These are phyloP conservation scores for Drosophila insularis DNA, from an alignment of 1,140 invertebrate genomes.

Conservation along the genomic window DNA sequence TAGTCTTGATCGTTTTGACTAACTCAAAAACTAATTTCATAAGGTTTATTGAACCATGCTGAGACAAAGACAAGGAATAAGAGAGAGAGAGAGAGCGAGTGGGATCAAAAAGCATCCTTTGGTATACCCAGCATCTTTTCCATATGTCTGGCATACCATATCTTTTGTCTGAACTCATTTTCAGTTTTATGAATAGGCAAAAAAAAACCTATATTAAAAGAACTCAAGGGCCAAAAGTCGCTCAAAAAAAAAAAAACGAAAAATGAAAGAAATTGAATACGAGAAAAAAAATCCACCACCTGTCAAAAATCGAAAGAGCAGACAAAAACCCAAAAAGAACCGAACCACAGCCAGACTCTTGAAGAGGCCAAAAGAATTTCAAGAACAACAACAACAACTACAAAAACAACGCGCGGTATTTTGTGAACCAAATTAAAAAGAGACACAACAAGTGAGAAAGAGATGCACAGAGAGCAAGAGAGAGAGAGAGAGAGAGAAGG, in stretches of 20 bases:
- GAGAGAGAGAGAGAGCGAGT: background rate
- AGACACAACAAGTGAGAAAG: slow-evolving; percentile 44
- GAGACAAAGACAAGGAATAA: slow-evolving; percentile 12
- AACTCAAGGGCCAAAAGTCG: slow-evolving; percentile 73
- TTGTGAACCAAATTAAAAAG: slow-evolving; percentile 80
- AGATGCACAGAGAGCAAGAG: slow-evolving; percentile 5
- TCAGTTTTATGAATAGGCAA: slow-evolving; percentile 79
- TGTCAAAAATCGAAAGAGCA: slow-evolving; percentile 78
- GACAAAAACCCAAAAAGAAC: slow-evolving; percentile 34
- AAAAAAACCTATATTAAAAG: slow-evolving; percentile 37
- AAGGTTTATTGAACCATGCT: slow-evolving; percentile 65
- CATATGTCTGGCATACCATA: slow-evolving; percentile 49
- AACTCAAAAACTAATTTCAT: slow-evolving; percentile 66
- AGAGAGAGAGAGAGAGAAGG: slow-evolving; percentile 1
- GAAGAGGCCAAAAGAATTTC: slow-evolving; percentile 70
- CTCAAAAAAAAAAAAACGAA: slow-evolving; percentile 43
- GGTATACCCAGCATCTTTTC: slow-evolving; percentile 15
- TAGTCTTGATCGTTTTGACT: slow-evolving; percentile 41
- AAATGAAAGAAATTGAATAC: slow-evolving; percentile 75
- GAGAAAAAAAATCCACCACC: slow-evolving; percentile 79
- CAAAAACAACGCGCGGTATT: slow-evolving; percentile 69
- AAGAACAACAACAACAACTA: slow-evolving; percentile 71
- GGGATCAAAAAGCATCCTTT: slow-evolving; percentile 60
- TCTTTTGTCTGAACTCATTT: slow-evolving; percentile 78
- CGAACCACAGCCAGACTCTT: slow-evolving; percentile 15